Evolutionary conservation across 2,888 invertebrate genomes (phyloP).

Genomic region (Drosophila leonis): DNA sequence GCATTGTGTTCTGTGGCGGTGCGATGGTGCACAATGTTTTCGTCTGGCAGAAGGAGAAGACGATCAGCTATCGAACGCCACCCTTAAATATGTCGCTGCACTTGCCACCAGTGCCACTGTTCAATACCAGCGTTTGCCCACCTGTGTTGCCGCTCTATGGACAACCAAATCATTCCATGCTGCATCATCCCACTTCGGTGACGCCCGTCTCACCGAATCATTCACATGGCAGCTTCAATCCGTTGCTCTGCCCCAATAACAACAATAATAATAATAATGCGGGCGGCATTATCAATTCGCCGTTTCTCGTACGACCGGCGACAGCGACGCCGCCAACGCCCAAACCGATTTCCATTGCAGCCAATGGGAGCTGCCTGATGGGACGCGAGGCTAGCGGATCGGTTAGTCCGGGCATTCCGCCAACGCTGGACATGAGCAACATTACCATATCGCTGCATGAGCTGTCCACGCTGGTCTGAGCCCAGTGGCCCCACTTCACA

Average conservation of each 20-base stretch:
- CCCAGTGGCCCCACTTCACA: conserved; percentile 5
- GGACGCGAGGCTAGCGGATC: conserved; percentile 86
- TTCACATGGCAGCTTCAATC: conserved; percentile 85
- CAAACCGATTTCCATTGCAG: conserved; percentile 67
- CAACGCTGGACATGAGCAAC: conserved; percentile 88
- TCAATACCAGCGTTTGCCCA: conserved; percentile 49
- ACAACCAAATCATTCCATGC: conserved; percentile 58
- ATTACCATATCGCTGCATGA: conserved; percentile 89
- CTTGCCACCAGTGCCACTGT: conserved; percentile 71
- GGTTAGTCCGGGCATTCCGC: conserved; percentile 88
- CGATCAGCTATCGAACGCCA: conserved; percentile 89
- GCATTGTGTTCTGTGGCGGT: conserved; percentile 96
- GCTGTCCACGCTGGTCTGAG: conserved; percentile 89
- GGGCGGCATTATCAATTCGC: conserved; percentile 76
- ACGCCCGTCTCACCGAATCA: conserved; percentile 85
- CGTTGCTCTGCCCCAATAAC: conserved; percentile 66
- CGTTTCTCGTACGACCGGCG: conserved; percentile 83
- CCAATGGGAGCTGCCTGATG: conserved; percentile 56
- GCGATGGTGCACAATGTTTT: conserved; percentile 98
- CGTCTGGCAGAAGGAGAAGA: conserved; percentile 96
- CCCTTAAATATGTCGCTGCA: conserved; percentile 66
- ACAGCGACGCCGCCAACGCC: conserved; percentile 86
- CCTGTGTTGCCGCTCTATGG: conserved; percentile 26
- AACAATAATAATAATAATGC: conserved; percentile 38
- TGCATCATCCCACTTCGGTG: conserved; percentile 84